Evolutionary conservation across 2,113 vertebrate genomes (phyloP), one percentile per base, ranked within the genome.

Genomic region (Pseudorectes ferrugineus): DNA sequence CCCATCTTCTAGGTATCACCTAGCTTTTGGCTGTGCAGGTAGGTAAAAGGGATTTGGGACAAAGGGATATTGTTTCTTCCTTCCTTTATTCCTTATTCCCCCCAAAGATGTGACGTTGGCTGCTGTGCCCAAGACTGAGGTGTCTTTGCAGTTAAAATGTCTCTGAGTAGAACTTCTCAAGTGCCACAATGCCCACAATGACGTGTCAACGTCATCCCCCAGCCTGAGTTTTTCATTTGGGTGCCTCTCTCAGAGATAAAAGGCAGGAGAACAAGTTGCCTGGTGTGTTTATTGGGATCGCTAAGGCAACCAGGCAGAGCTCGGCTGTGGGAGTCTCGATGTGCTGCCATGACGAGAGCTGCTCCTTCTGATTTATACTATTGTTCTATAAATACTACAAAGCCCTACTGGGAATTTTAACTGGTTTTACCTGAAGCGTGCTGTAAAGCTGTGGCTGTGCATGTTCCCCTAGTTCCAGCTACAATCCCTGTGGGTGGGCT

Each of bases 1-100:
- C 89, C 99, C 99, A 2, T 98, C 99, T 33, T 99, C 99, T 70
- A 98, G 99, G 83, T 99, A 99, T 94, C 99, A 99, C 90, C 98
- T 99, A 91, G 99, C 99, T 93, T 99, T 99, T 59, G 99, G 99
- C 92, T 99, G 99, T 97, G 99, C 99, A 98, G 99, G 99, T 99
- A 98, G 93, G 97, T 96, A 61, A 74, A 78, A 68, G 54, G n/a
- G 14, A 8, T 24, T 67, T 82, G 7, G 79, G 36, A 8, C 16
- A 45, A 59, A 59, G 59, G 21, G 33, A 28, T 76, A 5, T 16
- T 68, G 17, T 51, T 87, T 35, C 17, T 46, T 78, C 31, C 36
- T 48, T 48, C 6, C 26, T 65, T 67, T 62, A 12, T 57, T 83
- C 68, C 18, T 81, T 83, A 48, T 20, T 72, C 5, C 9, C 20